phyloP scores from a whole-genome alignment of 2,888 invertebrate genomes.

The Apoda limacodes region DNA sequence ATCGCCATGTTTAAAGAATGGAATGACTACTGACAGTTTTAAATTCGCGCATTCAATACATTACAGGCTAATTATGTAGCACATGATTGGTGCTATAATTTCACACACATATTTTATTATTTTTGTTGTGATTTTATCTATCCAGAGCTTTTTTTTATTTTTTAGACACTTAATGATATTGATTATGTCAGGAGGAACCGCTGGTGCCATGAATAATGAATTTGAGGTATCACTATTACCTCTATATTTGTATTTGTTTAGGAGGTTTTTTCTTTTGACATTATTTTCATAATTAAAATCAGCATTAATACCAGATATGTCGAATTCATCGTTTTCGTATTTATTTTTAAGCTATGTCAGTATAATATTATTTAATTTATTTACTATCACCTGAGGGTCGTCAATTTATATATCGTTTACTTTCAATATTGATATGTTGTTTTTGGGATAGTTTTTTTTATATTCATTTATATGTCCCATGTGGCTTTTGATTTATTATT shows the following conservation, averaged over 20 bases:
- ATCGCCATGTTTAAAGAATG: slow-evolving; percentile 7
- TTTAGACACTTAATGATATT: slow-evolving; percentile 4
- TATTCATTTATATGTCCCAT: not conserved
- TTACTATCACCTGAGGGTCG: not conserved
- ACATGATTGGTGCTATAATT: not conserved
- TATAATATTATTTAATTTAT: not conserved
- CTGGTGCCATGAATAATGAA: slow-evolving; percentile 1
- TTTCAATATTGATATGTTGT: not conserved
- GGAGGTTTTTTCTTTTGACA: not conserved
- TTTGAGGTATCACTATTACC: not conserved
- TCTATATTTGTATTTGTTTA: not conserved
- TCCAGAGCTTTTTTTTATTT: slow-evolving; percentile 5
- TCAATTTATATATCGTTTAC: not conserved
- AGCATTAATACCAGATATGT: no score
- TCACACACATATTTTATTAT: slow-evolving; percentile 5
- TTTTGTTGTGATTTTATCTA: slow-evolving; percentile 8
- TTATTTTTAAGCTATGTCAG: not conserved
- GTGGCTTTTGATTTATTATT: not conserved
- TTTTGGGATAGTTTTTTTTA: not conserved
- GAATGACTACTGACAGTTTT: slow-evolving; percentile 5
- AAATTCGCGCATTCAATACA: slow-evolving; percentile 1
- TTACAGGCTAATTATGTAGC: slow-evolving; percentile 8
- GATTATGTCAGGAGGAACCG: not conserved
- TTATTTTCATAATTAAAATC: no score
- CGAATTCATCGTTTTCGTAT: no score